These are phyloP conservation scores for Hoplodrina blanda DNA, from an alignment of 2,888 invertebrate genomes.

Conservation along the genomic window DNA sequence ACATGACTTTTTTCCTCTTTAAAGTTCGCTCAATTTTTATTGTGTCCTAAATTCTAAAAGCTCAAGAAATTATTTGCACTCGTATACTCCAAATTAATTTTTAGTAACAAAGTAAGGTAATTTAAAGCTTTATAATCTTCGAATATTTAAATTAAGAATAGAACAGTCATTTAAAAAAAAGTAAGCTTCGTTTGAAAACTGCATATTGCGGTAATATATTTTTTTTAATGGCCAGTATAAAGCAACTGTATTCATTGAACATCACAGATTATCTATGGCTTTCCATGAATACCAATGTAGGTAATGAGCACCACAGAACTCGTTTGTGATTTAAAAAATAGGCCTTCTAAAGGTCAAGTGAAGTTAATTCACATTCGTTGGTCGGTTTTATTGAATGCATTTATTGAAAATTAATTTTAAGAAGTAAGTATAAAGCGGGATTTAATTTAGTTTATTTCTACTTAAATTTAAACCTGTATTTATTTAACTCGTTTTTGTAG, in stretches of 20 bases:
- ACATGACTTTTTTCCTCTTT: neutral
- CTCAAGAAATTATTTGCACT: no score
- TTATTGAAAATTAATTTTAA: neutral
- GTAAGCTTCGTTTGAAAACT: slow-evolving; percentile 17
- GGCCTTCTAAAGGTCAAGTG: slow-evolving; percentile 30
- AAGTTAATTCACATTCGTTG: slow-evolving; percentile 39
- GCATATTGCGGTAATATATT: slow-evolving; percentile 9
- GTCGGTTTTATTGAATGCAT: slow-evolving; percentile 24
- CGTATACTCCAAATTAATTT: neutral
- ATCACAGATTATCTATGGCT: slow-evolving; percentile 53
- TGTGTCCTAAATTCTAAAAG: neutral
- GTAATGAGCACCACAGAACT: slow-evolving; percentile 58
- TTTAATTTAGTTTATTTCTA: neutral
- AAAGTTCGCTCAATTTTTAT: neutral
- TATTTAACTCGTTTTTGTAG: no score
- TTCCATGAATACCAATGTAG: slow-evolving; percentile 68
- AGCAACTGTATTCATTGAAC: slow-evolving; percentile 36
- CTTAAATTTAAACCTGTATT: no score
- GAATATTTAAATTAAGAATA: slow-evolving; percentile 24
- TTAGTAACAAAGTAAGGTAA: neutral
- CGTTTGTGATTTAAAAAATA: slow-evolving; percentile 55
- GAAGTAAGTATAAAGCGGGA: neutral
- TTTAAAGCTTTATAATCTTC: neutral
- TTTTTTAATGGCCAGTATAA: slow-evolving; percentile 27
- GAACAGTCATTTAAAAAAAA: slow-evolving; percentile 3